Conservation (phyloP, 2,888 invertebrate species). For the Drosophila parthenogenetica region DNA sequence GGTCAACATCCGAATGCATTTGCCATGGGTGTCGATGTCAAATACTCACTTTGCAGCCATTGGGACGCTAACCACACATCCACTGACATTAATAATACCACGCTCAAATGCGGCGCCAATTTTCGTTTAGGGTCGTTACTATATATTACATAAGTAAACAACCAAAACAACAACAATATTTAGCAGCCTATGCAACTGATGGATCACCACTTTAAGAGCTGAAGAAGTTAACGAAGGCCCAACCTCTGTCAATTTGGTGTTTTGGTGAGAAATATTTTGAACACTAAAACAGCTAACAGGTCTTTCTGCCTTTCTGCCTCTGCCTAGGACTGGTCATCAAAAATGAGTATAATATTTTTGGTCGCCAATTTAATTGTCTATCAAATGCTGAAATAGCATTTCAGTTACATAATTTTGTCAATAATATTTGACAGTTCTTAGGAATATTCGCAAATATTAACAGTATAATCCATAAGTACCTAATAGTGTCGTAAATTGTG, state of each 20-base stretch:
- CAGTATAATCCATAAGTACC: not conserved
- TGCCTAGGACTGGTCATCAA: slow-evolving; percentile 9
- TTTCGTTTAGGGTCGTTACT: slow-evolving; percentile 26
- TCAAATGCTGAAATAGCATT: slow-evolving; percentile 8
- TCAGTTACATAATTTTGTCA: slow-evolving; percentile 1
- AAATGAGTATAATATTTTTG: slow-evolving; percentile 18
- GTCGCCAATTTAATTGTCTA: slow-evolving; percentile 21
- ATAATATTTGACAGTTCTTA: not conserved
- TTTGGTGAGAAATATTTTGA: slow-evolving; percentile 25
- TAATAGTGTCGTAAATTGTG: slow-evolving; percentile 5
- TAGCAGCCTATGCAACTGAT: slow-evolving; percentile 14
- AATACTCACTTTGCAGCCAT: slow-evolving; percentile 9
- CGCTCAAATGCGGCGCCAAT: slow-evolving; percentile 21
- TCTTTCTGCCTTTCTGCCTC: no score
- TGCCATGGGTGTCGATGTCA: slow-evolving; percentile 22
- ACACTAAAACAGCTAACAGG: not conserved
- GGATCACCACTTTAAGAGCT: slow-evolving; percentile 8
- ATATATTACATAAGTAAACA: slow-evolving; percentile 34
- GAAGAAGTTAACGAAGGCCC: not conserved
- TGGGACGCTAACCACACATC: slow-evolving; percentile 34
- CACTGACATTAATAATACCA: slow-evolving; percentile 46
- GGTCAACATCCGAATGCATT: slow-evolving; percentile 21
- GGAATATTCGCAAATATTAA: not conserved
- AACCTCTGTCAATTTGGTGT: not conserved
- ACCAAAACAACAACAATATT: slow-evolving; percentile 4